Evolutionary conservation across 2,888 invertebrate genomes (phyloP), one percentile per base, ranked within the genome.

Genomic region (Trichopoda pennipes): DNA sequence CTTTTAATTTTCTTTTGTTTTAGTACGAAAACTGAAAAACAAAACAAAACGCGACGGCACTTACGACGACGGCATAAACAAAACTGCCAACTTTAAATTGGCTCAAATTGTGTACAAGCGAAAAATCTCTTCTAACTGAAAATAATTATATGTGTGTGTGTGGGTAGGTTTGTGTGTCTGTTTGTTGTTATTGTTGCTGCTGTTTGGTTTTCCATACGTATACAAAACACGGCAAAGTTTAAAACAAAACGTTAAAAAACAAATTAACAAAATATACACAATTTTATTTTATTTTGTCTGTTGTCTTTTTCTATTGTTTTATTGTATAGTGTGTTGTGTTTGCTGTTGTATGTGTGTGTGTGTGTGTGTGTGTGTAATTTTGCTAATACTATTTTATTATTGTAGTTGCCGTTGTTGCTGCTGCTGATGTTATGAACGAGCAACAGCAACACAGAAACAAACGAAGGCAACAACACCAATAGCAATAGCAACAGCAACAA

Each of bases 71-170:
- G 90, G 88, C 86, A 89, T 89, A 89, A 89, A 90, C 90, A 89
- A 89, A 90, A 89, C 89, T 89, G 89, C 88, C 89, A 89, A 88
- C 86, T 86, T 86, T 85, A 89, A 89, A 89, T 89, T 90, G 90
- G 89, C 89, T 89, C 89, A 88, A 89, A 89, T 87, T 84, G 88
- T 87, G 86, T 85, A 86, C 87, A 88, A 87, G 88, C 89, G 86
- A 88, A 80, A 88, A 88, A 88, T 88, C 87, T 87, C 86, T 87
- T 86, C 77, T 81, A 81, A 80, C 80, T 83, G 77, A 80, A 80
- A 61, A 70, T 28, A 70, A 63, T 28, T 58, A 23, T 61, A 23
- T 66, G 19, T 77, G 21, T 47, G 23, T 49, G 17, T 70, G 23
- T 72, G n/a, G 64, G 10, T 38, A n/a, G 55, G 42, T 74, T n/a